Evolutionary conservation across 2,888 invertebrate species (phyloP).

Genomic region (Embidobia sp.): DNA sequence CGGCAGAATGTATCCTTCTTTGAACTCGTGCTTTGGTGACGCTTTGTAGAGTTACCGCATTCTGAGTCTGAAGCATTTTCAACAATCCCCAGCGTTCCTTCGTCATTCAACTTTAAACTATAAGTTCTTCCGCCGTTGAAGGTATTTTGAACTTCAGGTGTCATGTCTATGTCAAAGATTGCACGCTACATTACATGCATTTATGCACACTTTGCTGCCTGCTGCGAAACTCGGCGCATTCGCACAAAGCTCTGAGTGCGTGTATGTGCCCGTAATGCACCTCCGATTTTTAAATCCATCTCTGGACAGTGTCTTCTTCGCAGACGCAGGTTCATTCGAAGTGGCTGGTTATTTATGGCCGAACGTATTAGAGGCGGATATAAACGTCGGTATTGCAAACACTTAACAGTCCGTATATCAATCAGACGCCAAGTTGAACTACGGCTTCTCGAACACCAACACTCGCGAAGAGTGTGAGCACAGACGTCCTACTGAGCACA

Average conservation of each 20-base stretch:
- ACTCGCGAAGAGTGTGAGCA: constrained; percentile 61
- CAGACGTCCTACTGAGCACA: constrained; percentile 66
- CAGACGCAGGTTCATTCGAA: constrained; percentile 69
- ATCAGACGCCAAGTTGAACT: constrained; percentile 77
- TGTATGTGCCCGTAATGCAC: constrained; percentile 54
- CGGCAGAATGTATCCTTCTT: constrained; percentile 5
- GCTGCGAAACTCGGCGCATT: constrained; percentile 42
- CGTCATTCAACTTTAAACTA: constrained; percentile 21
- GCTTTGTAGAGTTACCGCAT: constrained; percentile 33
- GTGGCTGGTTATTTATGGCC: constrained; percentile 79
- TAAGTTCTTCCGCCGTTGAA: neutral
- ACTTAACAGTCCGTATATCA: constrained; percentile 82
- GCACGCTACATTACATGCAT: constrained; percentile 26
- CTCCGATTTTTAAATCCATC: constrained; percentile 48
- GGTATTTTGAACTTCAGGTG: constrained; percentile 47
- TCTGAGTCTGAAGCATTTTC: constrained; percentile 7
- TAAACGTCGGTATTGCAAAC: constrained; percentile 81
- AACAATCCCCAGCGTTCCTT: constrained; percentile 13
- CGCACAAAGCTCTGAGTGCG: constrained; percentile 44
- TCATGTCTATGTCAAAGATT: constrained; percentile 54
- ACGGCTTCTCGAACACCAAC: constrained; percentile 69
- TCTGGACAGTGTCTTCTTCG: constrained; percentile 63
- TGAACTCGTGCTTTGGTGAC: constrained; percentile 4
- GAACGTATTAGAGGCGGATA: constrained; percentile 79
- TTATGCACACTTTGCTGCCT: constrained; percentile 36